Conservation (phyloP, 2,113 vertebrate species). For the Poeciliopsis turrubarensis region DNA sequence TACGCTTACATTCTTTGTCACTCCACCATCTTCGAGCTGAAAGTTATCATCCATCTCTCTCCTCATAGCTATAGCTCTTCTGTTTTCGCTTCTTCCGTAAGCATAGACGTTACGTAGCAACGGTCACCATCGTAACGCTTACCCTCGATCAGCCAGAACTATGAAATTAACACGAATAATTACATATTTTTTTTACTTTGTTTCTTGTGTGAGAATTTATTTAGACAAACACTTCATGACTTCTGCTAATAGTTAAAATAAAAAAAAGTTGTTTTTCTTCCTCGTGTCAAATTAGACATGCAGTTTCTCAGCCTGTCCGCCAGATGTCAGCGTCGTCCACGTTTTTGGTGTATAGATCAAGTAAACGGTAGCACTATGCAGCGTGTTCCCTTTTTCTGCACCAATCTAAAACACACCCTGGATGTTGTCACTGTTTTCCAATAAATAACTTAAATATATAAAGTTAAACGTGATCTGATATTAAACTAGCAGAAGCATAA, state of each 20-base stretch:
- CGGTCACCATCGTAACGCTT: slow-evolving; percentile 71
- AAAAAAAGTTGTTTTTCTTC: too few species aligned
- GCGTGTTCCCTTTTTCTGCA: neutral
- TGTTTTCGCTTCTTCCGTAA: slow-evolving; percentile 73
- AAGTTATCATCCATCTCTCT: slow-evolving; percentile 83
- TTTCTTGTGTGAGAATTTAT: too few species aligned
- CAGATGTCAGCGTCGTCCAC: slow-evolving; percentile 56
- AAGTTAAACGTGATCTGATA: neutral
- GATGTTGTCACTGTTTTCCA: neutral
- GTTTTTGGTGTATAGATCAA: neutral
- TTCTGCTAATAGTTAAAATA: too few species aligned
- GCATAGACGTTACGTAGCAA: slow-evolving; percentile 73
- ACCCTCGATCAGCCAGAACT: slow-evolving; percentile 2
- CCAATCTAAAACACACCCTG: neutral
- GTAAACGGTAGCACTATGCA: slow-evolving; percentile 28
- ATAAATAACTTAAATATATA: neutral
- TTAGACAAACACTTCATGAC: too few species aligned
- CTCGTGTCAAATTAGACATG: neutral
- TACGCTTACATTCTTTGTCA: slow-evolving; percentile 71
- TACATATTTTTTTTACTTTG: neutral
- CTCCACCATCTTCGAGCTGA: slow-evolving; percentile 72
- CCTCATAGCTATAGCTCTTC: neutral
- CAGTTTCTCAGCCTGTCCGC: neutral
- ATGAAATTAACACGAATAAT: neutral
- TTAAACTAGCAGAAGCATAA: neutral